phyloP scores from a whole-genome alignment of 2,888 invertebrate genomes.

The Agrochola circellaris region DNA sequence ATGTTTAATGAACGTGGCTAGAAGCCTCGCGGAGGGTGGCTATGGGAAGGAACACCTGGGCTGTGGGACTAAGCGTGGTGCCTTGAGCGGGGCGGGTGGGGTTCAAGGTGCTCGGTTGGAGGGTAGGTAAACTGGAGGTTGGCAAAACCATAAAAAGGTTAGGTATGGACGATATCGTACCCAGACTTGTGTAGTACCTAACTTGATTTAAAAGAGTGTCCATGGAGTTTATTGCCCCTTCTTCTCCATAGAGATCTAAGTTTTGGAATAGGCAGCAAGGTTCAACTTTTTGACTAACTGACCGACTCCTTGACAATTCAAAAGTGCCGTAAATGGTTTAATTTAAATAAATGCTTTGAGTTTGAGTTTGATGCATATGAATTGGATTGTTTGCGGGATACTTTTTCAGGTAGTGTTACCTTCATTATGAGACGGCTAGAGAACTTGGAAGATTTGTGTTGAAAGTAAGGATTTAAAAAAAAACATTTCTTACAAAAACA shows the following conservation, averaged over 20 bases:
- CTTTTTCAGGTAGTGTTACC: too few relatives aligned
- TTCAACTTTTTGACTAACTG: too few relatives aligned
- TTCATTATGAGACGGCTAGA: too few relatives aligned
- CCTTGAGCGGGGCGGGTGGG: conserved; percentile 44
- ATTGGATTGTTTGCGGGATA: too few relatives aligned
- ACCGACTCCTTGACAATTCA: too few relatives aligned
- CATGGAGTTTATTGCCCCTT: too few relatives aligned
- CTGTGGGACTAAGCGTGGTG: conserved; percentile 8
- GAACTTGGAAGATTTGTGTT: too few relatives aligned
- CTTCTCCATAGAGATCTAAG: not conserved
- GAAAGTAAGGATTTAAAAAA: too few relatives aligned
- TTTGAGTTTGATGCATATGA: too few relatives aligned
- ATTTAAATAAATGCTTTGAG: too few relatives aligned
- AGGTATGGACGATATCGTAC: not conserved
- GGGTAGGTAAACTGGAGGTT: not conserved
- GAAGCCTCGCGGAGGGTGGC: conserved; percentile 21
- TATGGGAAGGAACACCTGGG: conserved; percentile 61
- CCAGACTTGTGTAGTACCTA: not conserved
- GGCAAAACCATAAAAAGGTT: not conserved
- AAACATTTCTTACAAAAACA: too few relatives aligned
- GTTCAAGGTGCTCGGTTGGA: conserved; percentile 5
- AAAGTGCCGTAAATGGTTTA: too few relatives aligned
- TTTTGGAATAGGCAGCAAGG: not conserved
- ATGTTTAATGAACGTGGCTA: conserved; percentile 56
- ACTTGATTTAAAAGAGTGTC: not conserved